These are phyloP conservation scores for Nothocercus nigrocapillus DNA, from an alignment of 2,113 vertebrate genomes.

Conservation along the genomic window DNA sequence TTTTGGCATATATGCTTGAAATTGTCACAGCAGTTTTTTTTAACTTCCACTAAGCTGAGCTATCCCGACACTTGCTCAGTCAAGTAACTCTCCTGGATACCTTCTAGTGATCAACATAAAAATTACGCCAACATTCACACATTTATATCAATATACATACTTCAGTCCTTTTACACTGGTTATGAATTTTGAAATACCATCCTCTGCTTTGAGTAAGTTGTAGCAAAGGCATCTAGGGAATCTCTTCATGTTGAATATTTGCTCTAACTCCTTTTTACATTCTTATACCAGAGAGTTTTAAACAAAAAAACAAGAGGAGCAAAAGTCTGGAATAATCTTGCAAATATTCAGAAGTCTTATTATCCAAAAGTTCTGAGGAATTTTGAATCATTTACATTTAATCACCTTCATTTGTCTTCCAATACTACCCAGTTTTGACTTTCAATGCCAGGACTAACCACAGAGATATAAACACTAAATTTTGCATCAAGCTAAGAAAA, in stretches of 20 bases:
- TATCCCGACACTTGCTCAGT: background rate
- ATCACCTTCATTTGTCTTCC: background rate
- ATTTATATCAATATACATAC: background rate
- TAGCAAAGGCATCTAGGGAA: background rate
- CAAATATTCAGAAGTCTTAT: background rate
- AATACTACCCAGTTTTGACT: background rate
- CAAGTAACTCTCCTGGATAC: background rate
- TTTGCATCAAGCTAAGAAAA: background rate
- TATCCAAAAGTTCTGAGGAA: background rate
- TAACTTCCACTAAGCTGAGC: background rate
- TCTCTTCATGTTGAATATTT: conserved; percentile 38
- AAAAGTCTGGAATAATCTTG: background rate
- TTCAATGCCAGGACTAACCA: background rate
- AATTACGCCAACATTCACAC: background rate
- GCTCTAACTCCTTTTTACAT: background rate
- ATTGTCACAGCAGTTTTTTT: background rate
- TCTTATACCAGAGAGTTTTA: background rate
- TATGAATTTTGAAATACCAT: background rate
- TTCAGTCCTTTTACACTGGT: background rate
- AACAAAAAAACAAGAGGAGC: background rate
- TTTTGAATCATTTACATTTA: background rate
- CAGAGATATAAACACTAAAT: background rate
- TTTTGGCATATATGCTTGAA: background rate
- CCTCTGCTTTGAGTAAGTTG: background rate
- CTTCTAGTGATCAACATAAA: background rate